A percentile compares a stretch with the other conserved stretches of the same genome.
Conservation (phyloP, 35 echinoderm and acorn worm species). For the Anneissia japonica region DNA sequence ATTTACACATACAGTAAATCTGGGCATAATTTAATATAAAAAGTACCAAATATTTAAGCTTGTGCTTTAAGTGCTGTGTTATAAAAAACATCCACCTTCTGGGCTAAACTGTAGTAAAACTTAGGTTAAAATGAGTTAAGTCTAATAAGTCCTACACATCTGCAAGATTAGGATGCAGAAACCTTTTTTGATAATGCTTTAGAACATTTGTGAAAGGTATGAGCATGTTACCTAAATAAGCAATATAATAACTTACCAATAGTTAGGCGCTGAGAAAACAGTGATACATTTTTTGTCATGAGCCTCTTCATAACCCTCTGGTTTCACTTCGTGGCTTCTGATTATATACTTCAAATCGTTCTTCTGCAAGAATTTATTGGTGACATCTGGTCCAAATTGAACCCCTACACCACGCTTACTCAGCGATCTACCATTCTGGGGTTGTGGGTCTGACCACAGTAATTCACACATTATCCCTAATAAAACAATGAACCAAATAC, state of each 20-base stretch:
- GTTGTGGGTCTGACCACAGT: constrained; percentile 98
- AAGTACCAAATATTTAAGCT: neutral
- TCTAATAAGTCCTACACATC: no score
- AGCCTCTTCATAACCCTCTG: constrained; percentile 75
- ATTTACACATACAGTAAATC: neutral
- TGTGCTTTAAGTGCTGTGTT: neutral
- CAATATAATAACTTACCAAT: constrained; percentile 63
- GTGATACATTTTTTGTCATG: constrained; percentile 98
- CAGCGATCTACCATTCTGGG: constrained; percentile 62
- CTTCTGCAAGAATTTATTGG: constrained; percentile 59
- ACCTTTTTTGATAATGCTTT: no score
- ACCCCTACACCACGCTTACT: constrained; percentile 92
- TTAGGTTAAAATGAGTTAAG: neutral
- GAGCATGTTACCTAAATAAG: neutral
- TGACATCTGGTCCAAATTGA: constrained; percentile 96
- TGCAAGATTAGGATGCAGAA: no score
- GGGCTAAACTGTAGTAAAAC: neutral
- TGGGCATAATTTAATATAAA: neutral
- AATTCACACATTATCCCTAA: constrained; percentile 97
- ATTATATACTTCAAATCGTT: constrained; percentile 90
- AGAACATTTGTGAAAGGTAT: no score
- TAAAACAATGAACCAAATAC: neutral
- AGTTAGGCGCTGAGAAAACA: constrained; percentile 98
- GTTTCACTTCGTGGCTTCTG: constrained; percentile 87
- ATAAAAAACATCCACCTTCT: neutral